Conservation (phyloP, 2,113 vertebrate species). For the Alethe diademata region DNA sequence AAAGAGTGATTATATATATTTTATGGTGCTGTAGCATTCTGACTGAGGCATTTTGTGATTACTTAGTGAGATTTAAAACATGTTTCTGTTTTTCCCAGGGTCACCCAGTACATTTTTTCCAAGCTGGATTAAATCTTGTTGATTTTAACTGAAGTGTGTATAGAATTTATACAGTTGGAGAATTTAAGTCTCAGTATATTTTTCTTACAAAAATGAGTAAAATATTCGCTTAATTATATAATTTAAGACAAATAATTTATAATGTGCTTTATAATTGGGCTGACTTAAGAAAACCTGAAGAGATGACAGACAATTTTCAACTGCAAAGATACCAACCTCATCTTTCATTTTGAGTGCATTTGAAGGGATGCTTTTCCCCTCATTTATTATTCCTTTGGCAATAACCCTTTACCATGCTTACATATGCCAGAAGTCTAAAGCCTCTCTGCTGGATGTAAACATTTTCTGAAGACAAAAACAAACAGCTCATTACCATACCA, state of each 20-base stretch:
- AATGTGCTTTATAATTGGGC: not conserved
- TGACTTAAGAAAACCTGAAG: not conserved
- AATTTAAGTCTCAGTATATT: not conserved
- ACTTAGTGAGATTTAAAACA: not conserved
- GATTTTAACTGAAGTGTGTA: not conserved
- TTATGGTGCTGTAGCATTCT: not conserved
- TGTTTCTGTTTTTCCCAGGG: not conserved
- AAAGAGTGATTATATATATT: not conserved
- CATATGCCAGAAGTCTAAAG: conserved; percentile 42
- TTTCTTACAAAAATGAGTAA: not conserved
- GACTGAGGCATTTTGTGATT: not conserved
- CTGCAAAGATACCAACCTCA: not conserved
- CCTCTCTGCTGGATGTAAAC: conserved; percentile 40
- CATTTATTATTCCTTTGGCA: conserved; percentile 26
- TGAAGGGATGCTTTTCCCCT: not conserved
- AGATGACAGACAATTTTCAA: not conserved
- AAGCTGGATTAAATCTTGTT: not conserved
- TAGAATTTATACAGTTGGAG: not conserved
- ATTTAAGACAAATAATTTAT: not conserved
- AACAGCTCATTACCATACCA: conserved; percentile 39
- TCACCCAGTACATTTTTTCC: not conserved
- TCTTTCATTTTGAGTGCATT: not conserved
- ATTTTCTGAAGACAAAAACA: conserved; percentile 59
- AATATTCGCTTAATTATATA: not conserved
- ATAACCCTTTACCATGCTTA: conserved; percentile 30